These are phyloP conservation scores for Pempheris klunzingeri DNA, from an alignment of 2,797 vertebrate genomes.

Conservation along the genomic window DNA sequence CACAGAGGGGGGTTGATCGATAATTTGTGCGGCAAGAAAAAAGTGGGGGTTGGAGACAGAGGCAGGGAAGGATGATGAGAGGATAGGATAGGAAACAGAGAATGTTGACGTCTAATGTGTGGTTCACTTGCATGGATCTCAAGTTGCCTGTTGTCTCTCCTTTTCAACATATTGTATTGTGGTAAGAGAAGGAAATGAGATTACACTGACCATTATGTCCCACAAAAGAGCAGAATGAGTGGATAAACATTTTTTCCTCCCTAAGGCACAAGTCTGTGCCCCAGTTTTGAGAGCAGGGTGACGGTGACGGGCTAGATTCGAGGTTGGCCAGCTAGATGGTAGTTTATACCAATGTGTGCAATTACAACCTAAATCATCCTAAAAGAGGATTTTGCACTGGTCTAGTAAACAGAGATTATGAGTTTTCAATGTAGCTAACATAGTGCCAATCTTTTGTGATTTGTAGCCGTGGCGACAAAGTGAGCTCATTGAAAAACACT, in stretches of 20 bases:
- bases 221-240: slow-evolving; percentile 49
- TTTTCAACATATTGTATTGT: slow-evolving; percentile 50
- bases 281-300: slow-evolving; percentile 63
- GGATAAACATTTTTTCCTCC: slow-evolving; percentile 44
- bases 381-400: slow-evolving; percentile 52
- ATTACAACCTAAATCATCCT: slow-evolving; percentile 53
- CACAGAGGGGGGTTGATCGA: slow-evolving; percentile 63
- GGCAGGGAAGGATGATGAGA: slow-evolving; percentile 33
- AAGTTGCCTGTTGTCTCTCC: slow-evolving; percentile 39
- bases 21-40: slow-evolving; percentile 63
- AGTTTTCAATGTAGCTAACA: slow-evolving; percentile 27
- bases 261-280: slow-evolving; percentile 56
- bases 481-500: slow-evolving; percentile 62
- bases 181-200: slow-evolving; percentile 52
- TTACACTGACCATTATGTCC: slow-evolving; percentile 42
- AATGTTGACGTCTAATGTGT: slow-evolving; percentile 36
- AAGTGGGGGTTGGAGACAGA: slow-evolving; percentile 45
- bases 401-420: slow-evolving; percentile 53
- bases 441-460: slow-evolving; percentile 55
- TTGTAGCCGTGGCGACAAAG: slow-evolving; percentile 52
- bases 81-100: slow-evolving; percentile 56
- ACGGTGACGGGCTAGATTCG: slow-evolving; percentile 47
- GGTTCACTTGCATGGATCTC: slow-evolving; percentile 44
- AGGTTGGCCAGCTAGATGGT: slow-evolving; percentile 46
- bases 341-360: slow-evolving; percentile 37